Base-by-base conservation (phyloP, 1,140 invertebrate genomes). In the Lepidurus couesii region DNA sequence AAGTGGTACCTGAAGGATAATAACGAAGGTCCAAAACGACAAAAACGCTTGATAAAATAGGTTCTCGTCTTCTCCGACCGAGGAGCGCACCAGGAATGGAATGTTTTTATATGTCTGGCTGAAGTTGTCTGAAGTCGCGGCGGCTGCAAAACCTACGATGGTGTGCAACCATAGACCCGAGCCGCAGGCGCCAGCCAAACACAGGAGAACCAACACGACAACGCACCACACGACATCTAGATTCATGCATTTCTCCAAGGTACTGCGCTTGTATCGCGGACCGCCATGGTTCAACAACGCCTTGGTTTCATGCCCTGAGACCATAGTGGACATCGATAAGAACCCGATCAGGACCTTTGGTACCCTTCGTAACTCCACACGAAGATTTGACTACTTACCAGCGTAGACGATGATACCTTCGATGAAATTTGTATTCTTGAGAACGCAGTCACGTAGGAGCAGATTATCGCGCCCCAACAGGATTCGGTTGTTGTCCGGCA, bases 391-490 rank as follows among this genome's bases (percentile, higher is more conserved):
- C 34, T 34, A 34, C 81, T 86, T 85, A 92, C 92, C 95, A 79
- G 97, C 95, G 88, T 98, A 99, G 43, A 99, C 92, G 53, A 98
- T 96, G 82, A 99, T 93, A 78, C 97, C 97, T 85, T 99, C 97
- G 53, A 98, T 90, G 85, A 91, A 98, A 82, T 94, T 92, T 1
- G 93, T 93, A 84, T 99, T 98, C 85, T 97, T 96, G 65, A 99
- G 88, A 80, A 95, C 89, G 86, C 96, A 98, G 83, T 97, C 97
- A 83, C 97, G 88, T 47, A 99, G 88, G 79, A 99, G 86, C 80
- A 99, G 88, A 88, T 98, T 97, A 82, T 98, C 95, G 80, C 95
- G 97, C 79, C 90, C 92, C 73, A 99, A 89, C 24, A 94, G 91
- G 79, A 97, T 91, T 82, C 92, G 89, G 74, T 88, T 86, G 13